Conservation (phyloP, 2,797 vertebrate species). For the Poecilia velifera region DNA sequence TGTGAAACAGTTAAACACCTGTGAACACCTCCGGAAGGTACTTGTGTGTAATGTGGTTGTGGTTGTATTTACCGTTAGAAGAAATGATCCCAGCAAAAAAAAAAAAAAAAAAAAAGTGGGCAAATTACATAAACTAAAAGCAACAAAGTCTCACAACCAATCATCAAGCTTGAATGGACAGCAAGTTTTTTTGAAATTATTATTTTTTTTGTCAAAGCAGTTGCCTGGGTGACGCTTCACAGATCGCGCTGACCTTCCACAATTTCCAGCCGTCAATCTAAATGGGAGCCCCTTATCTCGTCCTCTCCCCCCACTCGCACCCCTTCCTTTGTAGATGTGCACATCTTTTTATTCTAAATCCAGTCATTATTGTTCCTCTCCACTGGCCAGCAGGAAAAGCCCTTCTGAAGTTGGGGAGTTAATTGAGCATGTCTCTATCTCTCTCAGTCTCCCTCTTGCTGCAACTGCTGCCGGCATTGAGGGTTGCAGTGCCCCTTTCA, state of each 20-base stretch:
- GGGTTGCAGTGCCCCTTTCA: slow-evolving; percentile 62
- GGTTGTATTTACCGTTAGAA: slow-evolving; percentile 55
- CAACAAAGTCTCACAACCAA: slow-evolving; percentile 57
- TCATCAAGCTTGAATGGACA: slow-evolving; percentile 71
- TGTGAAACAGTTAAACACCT: background rate
- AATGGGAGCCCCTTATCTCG: slow-evolving; percentile 77
- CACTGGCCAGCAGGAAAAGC: slow-evolving; percentile 82
- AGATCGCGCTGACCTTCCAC: slow-evolving; percentile 78
- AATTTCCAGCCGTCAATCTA: slow-evolving; percentile 83
- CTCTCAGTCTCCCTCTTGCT: slow-evolving; percentile 57
- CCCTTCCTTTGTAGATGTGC: slow-evolving; percentile 80
- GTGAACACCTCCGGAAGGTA: background rate
- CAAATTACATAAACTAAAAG: slow-evolving; percentile 45
- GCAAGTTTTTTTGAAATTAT: slow-evolving; percentile 19
- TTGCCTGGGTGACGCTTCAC: slow-evolving; percentile 78
- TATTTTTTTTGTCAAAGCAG: slow-evolving; percentile 67
- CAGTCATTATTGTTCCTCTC: slow-evolving; percentile 84
- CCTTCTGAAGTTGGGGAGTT: slow-evolving; percentile 82
- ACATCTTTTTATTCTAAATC: slow-evolving; percentile 87
- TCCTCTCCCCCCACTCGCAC: slow-evolving; percentile 63
- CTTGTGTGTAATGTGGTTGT: slow-evolving; percentile 41
- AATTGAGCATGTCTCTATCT: slow-evolving; percentile 81
- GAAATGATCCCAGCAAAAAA: slow-evolving; percentile 16
- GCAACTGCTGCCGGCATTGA: slow-evolving; percentile 61
- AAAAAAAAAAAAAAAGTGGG: slow-evolving; percentile 13